phyloP scores from a whole-genome alignment of 2,888 invertebrate species.

The Tenthredo distinguenda region DNA sequence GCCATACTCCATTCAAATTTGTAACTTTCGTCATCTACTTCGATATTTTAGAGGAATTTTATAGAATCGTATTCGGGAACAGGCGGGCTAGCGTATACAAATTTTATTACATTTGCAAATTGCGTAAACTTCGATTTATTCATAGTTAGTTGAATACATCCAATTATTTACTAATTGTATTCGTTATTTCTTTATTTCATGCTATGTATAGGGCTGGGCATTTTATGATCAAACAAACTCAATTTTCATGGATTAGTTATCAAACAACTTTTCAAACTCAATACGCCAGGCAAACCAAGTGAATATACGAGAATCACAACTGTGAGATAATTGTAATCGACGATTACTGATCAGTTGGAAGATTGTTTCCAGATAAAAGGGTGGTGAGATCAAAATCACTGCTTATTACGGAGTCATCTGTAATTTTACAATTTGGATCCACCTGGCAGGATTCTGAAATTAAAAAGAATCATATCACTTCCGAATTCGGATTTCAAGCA shows the following conservation, averaged over 20 bases:
- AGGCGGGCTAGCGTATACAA: not conserved
- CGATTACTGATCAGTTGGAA: constrained; percentile 32
- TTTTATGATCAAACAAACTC: not conserved
- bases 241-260: not conserved
- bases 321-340: not conserved
- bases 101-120: not conserved
- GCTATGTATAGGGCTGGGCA: not conserved
- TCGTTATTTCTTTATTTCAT: not conserved
- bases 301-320: not conserved
- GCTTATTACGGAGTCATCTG: constrained; percentile 65
- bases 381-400: constrained; percentile 65
- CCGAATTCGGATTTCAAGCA: not conserved
- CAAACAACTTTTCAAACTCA: not conserved
- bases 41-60: not conserved
- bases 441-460: constrained; percentile 77
- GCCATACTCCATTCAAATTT: constrained; percentile 7
- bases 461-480: constrained; percentile 36
- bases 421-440: constrained; percentile 74
- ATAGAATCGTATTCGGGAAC: not conserved
- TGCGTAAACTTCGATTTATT: constrained; percentile 17
- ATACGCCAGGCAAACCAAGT: not conserved
- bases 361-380: constrained; percentile 62
- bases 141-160: not conserved
- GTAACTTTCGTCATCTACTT: not conserved
- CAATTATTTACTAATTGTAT: not conserved